phyloP scores from a whole-genome alignment of 2,888 invertebrate genomes.

The Mantis religiosa region DNA sequence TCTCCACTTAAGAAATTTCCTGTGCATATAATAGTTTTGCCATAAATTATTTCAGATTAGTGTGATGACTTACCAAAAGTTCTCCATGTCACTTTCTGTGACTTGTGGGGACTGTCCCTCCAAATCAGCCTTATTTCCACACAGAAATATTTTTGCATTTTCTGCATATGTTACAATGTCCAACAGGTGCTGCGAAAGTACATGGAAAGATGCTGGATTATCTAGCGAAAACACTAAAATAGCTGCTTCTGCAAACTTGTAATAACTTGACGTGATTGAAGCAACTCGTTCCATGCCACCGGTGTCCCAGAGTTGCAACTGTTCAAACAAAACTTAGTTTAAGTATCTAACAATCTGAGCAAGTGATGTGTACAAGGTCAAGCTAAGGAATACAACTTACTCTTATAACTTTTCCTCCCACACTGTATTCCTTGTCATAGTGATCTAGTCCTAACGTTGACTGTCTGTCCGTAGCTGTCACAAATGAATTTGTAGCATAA shows the following conservation, averaged over 20 bases:
- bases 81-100: slow-evolving; percentile 81
- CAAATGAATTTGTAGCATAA: slow-evolving; percentile 84
- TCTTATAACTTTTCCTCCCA: slow-evolving; percentile 73
- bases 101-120: slow-evolving; percentile 70
- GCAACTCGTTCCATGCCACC: slow-evolving; percentile 96
- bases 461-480: slow-evolving; percentile 75
- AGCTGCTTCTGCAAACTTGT: slow-evolving; percentile 92
- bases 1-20: too few relatives aligned
- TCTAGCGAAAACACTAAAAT: slow-evolving; percentile 87
- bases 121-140: slow-evolving; percentile 87
- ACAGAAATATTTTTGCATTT: slow-evolving; percentile 91
- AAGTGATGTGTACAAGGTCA: too few relatives aligned
- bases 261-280: slow-evolving; percentile 91
- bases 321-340: slow-evolving; percentile 25
- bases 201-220: slow-evolving; percentile 88
- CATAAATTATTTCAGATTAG: too few relatives aligned
- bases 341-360: not conserved
- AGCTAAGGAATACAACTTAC: slow-evolving; percentile 48
- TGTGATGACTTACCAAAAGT: slow-evolving; percentile 63
- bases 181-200: slow-evolving; percentile 84
- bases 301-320: slow-evolving; percentile 95
- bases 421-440: slow-evolving; percentile 73
- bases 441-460: slow-evolving; percentile 91
- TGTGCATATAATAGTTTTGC: too few relatives aligned
- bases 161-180: slow-evolving; percentile 93